Evolutionary conservation across 2,797 vertebrate genomes (phyloP).

Genomic region (Gambusia yucatana): DNA sequence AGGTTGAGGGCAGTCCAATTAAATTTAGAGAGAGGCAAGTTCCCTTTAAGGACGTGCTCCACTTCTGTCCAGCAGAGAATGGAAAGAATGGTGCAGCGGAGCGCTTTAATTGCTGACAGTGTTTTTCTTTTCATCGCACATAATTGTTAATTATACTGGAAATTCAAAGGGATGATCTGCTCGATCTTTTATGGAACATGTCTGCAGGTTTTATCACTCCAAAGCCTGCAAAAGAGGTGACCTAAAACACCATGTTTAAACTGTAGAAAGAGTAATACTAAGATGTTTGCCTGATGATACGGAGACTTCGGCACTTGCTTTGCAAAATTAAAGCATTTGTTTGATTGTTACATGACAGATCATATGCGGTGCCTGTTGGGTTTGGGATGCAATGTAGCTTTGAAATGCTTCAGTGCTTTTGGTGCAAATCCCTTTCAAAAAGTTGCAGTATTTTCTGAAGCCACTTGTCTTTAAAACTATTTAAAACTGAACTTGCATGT

Average conservation of each 20-base stretch:
- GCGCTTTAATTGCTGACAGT: conserved; percentile 28
- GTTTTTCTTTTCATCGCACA: conserved; percentile 27
- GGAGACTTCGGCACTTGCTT: not conserved
- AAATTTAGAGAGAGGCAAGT: conserved; percentile 31
- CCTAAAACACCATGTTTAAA: not conserved
- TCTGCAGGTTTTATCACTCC: conserved; percentile 18
- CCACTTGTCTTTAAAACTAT: not conserved
- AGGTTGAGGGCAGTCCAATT: conserved; percentile 26
- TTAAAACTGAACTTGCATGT: not conserved
- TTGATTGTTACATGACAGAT: not conserved
- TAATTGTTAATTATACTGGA: conserved; percentile 37
- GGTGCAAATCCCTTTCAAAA: not conserved
- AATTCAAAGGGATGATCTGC: conserved; percentile 46
- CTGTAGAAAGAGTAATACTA: not conserved
- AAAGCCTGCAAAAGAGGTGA: not conserved
- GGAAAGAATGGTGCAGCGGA: conserved; percentile 26
- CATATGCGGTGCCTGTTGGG: not conserved
- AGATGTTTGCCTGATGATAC: not conserved
- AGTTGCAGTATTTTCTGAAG: not conserved
- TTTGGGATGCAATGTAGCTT: not conserved
- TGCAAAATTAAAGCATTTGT: not conserved
- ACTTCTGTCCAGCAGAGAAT: conserved; percentile 48
- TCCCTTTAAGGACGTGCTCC: conserved; percentile 52
- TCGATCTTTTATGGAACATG: conserved; percentile 31
- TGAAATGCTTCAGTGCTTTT: not conserved